phyloP scores from a whole-genome alignment of 2,113 vertebrate species.

The Suncus etruscus region DNA sequence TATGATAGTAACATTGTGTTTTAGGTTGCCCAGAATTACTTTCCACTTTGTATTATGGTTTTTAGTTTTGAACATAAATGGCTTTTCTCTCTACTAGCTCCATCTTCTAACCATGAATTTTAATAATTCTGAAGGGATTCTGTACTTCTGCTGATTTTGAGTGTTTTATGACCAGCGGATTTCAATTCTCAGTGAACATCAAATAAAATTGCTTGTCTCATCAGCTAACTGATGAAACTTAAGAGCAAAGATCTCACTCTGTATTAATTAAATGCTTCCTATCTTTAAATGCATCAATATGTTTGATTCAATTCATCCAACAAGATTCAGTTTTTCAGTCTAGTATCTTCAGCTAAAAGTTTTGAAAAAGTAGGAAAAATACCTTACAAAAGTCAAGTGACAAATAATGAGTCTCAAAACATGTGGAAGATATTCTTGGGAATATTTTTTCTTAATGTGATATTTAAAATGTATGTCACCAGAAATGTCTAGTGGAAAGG shows the following conservation, averaged over 20 bases:
- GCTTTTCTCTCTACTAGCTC: neutral
- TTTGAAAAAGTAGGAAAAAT: constrained; percentile 13
- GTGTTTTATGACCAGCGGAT: constrained; percentile 18
- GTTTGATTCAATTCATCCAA: constrained; percentile 38
- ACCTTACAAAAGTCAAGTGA: constrained; percentile 24
- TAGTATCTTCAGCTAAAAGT: neutral
- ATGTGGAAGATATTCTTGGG: neutral
- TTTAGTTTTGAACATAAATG: constrained; percentile 38
- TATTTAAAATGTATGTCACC: no score
- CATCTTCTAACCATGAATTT: constrained; percentile 5
- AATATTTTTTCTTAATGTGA: neutral
- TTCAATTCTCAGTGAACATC: constrained; percentile 39
- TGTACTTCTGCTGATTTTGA: constrained; percentile 38
- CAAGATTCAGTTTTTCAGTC: neutral
- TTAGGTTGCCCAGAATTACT: neutral
- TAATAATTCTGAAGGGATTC: constrained; percentile 45
- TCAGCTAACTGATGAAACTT: constrained; percentile 53
- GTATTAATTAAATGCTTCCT: constrained; percentile 53
- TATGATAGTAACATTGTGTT: neutral
- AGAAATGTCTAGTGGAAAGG: no score
- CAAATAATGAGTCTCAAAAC: neutral
- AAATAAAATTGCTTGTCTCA: constrained; percentile 53
- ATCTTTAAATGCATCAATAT: constrained; percentile 41
- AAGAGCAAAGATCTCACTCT: constrained; percentile 30
- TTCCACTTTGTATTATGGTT: constrained; percentile 3